Base-by-base conservation (phyloP, 2,113 vertebrate genomes). In the Synchiropus splendidus region DNA sequence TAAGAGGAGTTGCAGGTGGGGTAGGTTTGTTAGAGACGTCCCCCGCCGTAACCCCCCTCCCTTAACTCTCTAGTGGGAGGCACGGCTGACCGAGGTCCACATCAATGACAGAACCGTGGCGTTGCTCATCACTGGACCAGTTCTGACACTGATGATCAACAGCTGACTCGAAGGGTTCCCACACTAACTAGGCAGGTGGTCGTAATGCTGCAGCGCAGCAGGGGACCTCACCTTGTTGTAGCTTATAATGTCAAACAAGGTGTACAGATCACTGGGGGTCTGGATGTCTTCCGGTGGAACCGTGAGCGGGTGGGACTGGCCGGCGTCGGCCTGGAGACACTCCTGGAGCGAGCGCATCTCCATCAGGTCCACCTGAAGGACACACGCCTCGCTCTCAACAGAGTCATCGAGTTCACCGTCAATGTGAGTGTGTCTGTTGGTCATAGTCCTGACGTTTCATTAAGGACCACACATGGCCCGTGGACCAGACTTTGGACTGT, bases 161-260 rank as follows among this genome's bases (percentile, higher is more conserved):
- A 10, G 31, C 9, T 9, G 2, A 32, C 2, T 32, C 9, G 12
- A 32, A 12, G 31, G 31, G 5, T n/a, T n/a, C n/a, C n/a, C 31
- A 32, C 9, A 2, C 9, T 12, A 10, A 2, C 9, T 32, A 12
- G 33, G 16, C 27, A 36, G 4, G 4, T 10, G 10, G 17, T 39
- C 12, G 6, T 42, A 10, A 5, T 2, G 1, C 11, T 9, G 12
- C 12, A 31, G 15, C 31, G 21, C 14, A 15, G 16, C 12, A 34
- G 3, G 1, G n/a, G n/a, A n/a, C 4, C 11, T 4, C 54, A 86
- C 86, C 83, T 87, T 87, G 32, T 16, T 43, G 65, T 83, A 83
- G 30, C 54, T 70, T 42, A 87, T 79, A 3, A 6, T 1, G 40
- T 85, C 72, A 61, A 82, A 87, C 51, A 77, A 51, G 3, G 34